Conservation (phyloP, 2,113 vertebrate species). For the Puffinus mauretanicus region DNA sequence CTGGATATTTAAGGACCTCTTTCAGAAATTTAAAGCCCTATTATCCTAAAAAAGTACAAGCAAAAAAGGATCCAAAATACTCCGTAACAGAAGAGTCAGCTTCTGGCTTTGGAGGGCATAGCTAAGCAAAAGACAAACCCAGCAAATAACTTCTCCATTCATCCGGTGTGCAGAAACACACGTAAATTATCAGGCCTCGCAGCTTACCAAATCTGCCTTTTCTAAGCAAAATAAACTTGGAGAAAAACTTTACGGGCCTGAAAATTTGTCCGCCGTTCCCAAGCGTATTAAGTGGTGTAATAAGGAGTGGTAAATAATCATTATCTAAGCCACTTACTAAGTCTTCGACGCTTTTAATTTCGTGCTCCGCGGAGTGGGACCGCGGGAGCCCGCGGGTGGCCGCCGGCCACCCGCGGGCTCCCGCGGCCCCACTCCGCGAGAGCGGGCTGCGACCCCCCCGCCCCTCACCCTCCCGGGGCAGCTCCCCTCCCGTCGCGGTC, state of each 20-base stretch:
- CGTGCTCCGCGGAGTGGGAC: neutral
- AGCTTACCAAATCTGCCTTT: neutral
- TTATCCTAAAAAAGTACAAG: neutral
- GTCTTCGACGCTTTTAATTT: fast-evolving
- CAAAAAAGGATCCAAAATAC: neutral
- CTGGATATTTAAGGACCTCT: neutral
- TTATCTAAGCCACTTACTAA: fast-evolving
- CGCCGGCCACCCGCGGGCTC: too few species aligned
- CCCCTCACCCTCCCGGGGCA: neutral
- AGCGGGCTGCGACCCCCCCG: neutral
- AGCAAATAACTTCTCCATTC: neutral
- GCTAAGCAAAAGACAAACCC: neutral
- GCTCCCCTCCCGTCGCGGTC: too few species aligned
- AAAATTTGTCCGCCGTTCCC: neutral
- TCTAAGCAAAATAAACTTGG: neutral
- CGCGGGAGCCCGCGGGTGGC: neutral
- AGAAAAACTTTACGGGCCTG: neutral
- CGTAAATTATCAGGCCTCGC: neutral
- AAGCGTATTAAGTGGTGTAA: fast-evolving
- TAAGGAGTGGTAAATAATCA: fast-evolving
- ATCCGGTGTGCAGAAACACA: fast-evolving
- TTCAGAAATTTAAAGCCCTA: neutral
- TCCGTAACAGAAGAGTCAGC: fast-evolving
- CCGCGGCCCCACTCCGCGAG: too few species aligned
- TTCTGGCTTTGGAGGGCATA: fast-evolving